Evolutionary conservation across 2,888 invertebrate genomes (phyloP).

Genomic region (Cheilosia grossa): DNA sequence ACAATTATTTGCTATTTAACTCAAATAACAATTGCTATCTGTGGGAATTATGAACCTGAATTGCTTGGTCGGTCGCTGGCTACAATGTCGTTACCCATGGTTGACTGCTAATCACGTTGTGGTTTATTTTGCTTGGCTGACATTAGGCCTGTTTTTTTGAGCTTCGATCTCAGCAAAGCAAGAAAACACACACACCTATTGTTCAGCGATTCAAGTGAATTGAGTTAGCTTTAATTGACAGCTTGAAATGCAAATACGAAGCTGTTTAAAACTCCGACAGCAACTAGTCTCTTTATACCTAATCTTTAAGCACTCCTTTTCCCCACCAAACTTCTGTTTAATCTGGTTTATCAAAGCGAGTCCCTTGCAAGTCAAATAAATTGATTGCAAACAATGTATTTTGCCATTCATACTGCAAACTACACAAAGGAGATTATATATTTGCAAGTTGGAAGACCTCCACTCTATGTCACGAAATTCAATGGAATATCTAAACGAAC

Average conservation of each 20-base stretch:
- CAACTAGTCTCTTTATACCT: too few species aligned
- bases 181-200: too few species aligned
- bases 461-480: conserved; percentile 47
- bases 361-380: neutral
- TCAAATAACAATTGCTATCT: conserved; percentile 18
- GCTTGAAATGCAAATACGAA: too few species aligned
- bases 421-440: neutral
- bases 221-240: neutral
- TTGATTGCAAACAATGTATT: conserved; percentile 8
- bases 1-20: conserved; percentile 39
- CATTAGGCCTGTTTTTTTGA: too few species aligned
- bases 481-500: conserved; percentile 28
- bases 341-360: neutral
- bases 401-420: conserved; percentile 1
- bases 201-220: neutral
- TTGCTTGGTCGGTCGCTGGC: neutral
- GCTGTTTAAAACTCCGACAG: neutral
- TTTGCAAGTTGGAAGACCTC: conserved; percentile 9
- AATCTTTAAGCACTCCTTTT: neutral
- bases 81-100: neutral
- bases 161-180: too few species aligned
- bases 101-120: neutral
- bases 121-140: neutral
- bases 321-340: neutral
- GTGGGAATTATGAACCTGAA: conserved; percentile 2